A percentile compares a stretch with the other conserved stretches of the same genome.
phyloP scores from a whole-genome alignment of 2,113 vertebrate species.

The Microtus richardsoni region DNA sequence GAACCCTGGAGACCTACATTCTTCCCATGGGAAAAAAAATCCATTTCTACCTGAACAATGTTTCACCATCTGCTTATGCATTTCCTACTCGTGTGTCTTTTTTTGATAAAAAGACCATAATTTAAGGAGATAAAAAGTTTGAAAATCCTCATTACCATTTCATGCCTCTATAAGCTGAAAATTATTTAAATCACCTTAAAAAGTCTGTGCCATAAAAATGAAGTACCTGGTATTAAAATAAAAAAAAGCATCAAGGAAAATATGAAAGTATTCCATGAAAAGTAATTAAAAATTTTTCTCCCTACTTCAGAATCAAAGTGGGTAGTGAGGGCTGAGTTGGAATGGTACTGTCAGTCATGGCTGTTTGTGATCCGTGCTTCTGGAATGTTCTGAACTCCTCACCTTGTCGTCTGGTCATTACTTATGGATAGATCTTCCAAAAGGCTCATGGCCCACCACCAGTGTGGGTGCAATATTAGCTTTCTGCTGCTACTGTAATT shows the following conservation, averaged over 20 bases:
- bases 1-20: background rate
- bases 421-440: background rate
- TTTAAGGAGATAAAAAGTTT: conserved; percentile 33
- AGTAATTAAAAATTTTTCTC: background rate
- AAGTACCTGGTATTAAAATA: background rate
- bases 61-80: background rate
- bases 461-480: background rate
- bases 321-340: no score
- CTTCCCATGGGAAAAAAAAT: background rate
- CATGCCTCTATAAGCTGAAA: conserved; percentile 1
- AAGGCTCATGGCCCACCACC: background rate
- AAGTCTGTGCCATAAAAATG: background rate
- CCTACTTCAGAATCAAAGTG: background rate
- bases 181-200: background rate
- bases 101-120: background rate
- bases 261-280: background rate
- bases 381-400: background rate
- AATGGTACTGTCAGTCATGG: background rate
- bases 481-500: background rate
- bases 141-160: background rate
- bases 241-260: background rate
- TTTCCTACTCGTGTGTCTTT: background rate
- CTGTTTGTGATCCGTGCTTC: background rate
- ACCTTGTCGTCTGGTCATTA: background rate
- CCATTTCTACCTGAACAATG: background rate